phyloP scores from a whole-genome alignment of 2,888 invertebrate species.

The Bellardia bayeri region DNA sequence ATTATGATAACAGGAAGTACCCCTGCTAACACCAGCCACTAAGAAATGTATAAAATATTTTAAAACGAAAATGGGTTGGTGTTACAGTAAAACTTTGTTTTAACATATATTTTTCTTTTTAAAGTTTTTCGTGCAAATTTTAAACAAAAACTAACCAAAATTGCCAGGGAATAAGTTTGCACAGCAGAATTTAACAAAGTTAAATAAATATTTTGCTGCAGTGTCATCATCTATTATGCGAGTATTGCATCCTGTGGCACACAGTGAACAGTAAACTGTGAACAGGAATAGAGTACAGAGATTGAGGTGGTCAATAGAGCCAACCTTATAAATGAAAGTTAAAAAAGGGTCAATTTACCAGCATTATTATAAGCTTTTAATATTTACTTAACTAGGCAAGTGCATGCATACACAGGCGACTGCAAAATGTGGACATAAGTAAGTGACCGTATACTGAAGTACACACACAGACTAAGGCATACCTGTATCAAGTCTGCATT shows the following conservation, averaged over 20 bases:
- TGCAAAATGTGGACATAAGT: constrained; percentile 46
- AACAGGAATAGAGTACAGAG: background rate
- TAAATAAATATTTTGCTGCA: constrained; percentile 60
- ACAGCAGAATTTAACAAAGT: constrained; percentile 11
- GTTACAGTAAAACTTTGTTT: no score
- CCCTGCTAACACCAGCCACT: background rate
- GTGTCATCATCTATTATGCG: constrained; percentile 1
- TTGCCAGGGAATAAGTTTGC: background rate
- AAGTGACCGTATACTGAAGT: constrained; percentile 48
- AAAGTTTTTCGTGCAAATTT: background rate
- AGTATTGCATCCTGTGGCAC: background rate
- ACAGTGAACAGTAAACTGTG: background rate
- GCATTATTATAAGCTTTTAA: constrained; percentile 69
- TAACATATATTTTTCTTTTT: background rate
- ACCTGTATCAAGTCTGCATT: background rate
- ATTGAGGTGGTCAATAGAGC: background rate
- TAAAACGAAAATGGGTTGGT: no score
- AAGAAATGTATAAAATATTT: background rate
- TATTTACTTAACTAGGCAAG: constrained; percentile 68
- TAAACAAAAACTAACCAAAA: constrained; percentile 30
- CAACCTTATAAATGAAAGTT: constrained; percentile 29
- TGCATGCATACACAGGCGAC: background rate
- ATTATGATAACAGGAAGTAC: background rate
- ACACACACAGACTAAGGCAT: background rate
- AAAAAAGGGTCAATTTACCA: constrained; percentile 67